A percentile compares a stretch with the other conserved stretches of the same genome.
These are phyloP conservation scores for Sylvietta virens DNA, from an alignment of 2,113 vertebrate species.

Conservation along the genomic window DNA sequence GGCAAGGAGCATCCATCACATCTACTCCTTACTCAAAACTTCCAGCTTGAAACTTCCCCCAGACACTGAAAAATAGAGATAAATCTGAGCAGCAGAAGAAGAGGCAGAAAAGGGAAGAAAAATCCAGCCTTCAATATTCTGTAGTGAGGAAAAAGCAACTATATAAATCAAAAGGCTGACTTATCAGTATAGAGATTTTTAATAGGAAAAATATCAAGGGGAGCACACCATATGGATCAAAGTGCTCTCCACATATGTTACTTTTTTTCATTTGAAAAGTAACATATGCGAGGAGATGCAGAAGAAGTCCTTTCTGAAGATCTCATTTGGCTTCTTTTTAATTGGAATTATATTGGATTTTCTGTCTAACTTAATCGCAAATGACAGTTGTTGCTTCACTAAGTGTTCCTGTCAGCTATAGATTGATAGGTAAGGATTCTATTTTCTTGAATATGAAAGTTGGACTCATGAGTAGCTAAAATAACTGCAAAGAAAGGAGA, in stretches of 20 bases:
- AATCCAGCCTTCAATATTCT: constrained; percentile 14
- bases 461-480: neutral
- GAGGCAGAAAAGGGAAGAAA: neutral
- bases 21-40: neutral
- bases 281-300: constrained; percentile 39
- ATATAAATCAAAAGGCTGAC: constrained; percentile 42
- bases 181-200: constrained; percentile 22
- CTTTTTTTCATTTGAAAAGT: constrained; percentile 33
- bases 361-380: neutral
- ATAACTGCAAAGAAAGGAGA: neutral
- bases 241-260: constrained; percentile 43
- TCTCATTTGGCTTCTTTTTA: constrained; percentile 53
- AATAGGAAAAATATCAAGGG: constrained; percentile 50
- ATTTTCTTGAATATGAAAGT: neutral
- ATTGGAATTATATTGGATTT: constrained; percentile 46
- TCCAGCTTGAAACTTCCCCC: neutral
- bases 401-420: neutral
- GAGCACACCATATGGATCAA: constrained; percentile 46
- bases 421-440: neutral
- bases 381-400: neutral
- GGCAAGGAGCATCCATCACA: neutral
- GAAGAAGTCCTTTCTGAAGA: constrained; percentile 34
- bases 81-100: neutral
- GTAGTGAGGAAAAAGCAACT: neutral
- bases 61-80: constrained; percentile 6